Evolutionary conservation across 2,113 vertebrate genomes (phyloP), one percentile per base, ranked within the genome.

Genomic region (Seriola dumerili): DNA sequence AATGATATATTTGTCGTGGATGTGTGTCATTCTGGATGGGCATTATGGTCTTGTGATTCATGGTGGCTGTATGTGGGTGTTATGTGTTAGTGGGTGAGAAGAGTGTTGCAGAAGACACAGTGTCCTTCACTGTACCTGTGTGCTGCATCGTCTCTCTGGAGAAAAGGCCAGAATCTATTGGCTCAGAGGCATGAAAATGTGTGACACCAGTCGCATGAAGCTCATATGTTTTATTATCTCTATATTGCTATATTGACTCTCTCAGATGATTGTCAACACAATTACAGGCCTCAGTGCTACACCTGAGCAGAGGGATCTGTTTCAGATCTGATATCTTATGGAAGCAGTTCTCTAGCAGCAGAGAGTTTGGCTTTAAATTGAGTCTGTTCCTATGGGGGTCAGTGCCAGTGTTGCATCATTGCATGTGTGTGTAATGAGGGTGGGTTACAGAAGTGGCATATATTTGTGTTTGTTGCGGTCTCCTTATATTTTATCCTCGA

Each of bases 101-200:
- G 73, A 71, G 68, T 34, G 17, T 67, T 61, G 82, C 19, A 88
- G 73, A 73, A 81, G 89, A 78, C 84, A 71, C 63, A 0, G 78
- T 82, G 90, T 93, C 93, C 90, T 93, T 93, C 87, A 83, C 63
- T 36, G 64, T 70, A 59, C 29, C 55, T 64, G 57, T 77, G 34
- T 69, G 58, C 77, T 64, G 83, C 80, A 66, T 57, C 13, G 11
- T n/a, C 64, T 79, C 89, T 91, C 83, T 77, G 50, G 90, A 87
- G 89, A 85, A 67, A 68, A 2, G 42, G 54, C 40, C 71, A 50
- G 71, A 70, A 80, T 67, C 32, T 46, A 88, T 80, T 91, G 82
- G 87, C 76, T 89, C 21, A 16, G n/a, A 85, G 76, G 64, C 74
- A 67, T 19, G 16, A 79, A 72, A 79, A 75, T 2, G 32, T 9